Conservation (phyloP, 2,797 vertebrate genomes). For the Alosa sapidissima region DNA sequence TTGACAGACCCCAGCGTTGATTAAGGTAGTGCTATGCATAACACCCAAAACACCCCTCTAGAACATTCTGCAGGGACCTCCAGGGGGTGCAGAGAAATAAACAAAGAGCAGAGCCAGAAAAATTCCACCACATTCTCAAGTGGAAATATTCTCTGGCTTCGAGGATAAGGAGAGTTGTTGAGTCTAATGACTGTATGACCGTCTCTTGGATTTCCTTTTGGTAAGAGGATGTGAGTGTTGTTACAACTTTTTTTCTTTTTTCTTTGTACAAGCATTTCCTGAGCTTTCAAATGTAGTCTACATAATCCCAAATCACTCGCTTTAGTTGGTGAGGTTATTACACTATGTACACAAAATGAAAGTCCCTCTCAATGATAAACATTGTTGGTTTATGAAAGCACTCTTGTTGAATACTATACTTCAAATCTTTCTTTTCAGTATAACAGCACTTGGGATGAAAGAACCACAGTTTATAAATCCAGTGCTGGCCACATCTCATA, state of each 20-base stretch:
- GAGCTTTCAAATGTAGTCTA: constrained; percentile 30
- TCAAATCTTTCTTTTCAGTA: neutral
- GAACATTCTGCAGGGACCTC: constrained; percentile 11
- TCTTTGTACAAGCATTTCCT: constrained; percentile 24
- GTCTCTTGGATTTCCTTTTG: constrained; percentile 35
- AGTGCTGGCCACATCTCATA: neutral
- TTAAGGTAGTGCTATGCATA: constrained; percentile 8
- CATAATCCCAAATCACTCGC: constrained; percentile 21
- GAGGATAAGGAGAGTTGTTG: constrained; percentile 34
- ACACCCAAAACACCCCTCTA: neutral
- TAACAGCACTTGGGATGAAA: neutral
- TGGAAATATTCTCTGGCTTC: constrained; percentile 38
- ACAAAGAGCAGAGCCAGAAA: neutral
- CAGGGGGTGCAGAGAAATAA: constrained; percentile 2
- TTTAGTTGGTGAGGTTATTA: constrained; percentile 25
- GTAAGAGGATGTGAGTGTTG: constrained; percentile 30
- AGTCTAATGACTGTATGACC: constrained; percentile 30
- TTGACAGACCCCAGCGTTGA: neutral
- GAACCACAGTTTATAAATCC: neutral
- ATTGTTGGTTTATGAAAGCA: neutral
- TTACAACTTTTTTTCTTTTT: neutral
- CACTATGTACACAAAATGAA: neutral
- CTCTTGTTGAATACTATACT: neutral
- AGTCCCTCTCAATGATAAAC: neutral
- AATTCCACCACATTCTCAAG: constrained; percentile 29